phyloP scores from a whole-genome alignment of 1,140 invertebrate genomes.

The Diachasma alloeum region DNA sequence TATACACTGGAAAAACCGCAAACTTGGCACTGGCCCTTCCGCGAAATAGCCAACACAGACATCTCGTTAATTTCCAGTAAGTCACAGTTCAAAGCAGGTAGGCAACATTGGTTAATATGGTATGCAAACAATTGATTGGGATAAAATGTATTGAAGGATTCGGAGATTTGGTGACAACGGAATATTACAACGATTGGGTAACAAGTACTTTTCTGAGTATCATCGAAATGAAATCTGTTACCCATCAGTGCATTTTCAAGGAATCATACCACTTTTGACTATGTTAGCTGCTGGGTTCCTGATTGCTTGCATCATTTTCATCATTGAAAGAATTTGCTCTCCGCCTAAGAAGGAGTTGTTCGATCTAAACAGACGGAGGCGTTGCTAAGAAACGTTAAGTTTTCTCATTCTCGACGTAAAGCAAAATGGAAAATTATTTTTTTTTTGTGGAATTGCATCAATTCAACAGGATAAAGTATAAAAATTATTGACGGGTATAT shows the following conservation, averaged over 20 bases:
- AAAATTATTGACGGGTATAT: too few relatives aligned
- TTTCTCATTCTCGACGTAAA: too few relatives aligned
- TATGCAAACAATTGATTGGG: too few relatives aligned
- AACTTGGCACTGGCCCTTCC: neutral
- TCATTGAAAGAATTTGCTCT: neutral
- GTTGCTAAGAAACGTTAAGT: too few relatives aligned
- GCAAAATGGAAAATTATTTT: too few relatives aligned
- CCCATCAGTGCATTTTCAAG: neutral
- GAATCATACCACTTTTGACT: neutral
- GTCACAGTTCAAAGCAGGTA: too few relatives aligned
- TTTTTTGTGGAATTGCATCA: too few relatives aligned
- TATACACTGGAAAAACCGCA: neutral
- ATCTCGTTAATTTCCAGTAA: neutral
- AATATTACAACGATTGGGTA: neutral
- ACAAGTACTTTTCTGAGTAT: neutral
- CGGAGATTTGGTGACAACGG: neutral
- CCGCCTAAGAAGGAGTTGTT: neutral
- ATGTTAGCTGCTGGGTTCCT: neutral
- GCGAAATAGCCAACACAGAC: neutral
- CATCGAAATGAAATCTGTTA: neutral
- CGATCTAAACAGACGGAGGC: too few relatives aligned
- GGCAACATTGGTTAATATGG: too few relatives aligned
- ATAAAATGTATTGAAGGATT: neutral
- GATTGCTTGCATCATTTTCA: neutral
- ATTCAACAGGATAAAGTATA: too few relatives aligned